Evolutionary conservation across 2,113 vertebrate species (phyloP).

Genomic region (Theristicus caerulescens): DNA sequence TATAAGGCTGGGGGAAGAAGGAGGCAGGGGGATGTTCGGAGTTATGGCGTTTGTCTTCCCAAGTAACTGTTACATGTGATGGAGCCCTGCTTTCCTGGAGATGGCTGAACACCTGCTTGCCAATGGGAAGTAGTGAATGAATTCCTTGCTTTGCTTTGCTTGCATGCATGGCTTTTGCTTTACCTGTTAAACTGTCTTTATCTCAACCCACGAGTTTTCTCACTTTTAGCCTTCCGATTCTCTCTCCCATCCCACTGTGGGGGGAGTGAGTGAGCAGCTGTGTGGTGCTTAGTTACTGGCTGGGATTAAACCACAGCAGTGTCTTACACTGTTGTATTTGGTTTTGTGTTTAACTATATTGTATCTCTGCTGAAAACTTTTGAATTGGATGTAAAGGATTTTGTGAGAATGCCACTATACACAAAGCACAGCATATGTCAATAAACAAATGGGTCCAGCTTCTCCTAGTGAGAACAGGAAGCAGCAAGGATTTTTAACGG

Average conservation of each 20-base stretch:
- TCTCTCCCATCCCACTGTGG: not conserved
- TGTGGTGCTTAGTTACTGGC: not conserved
- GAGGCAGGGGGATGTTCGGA: too few relatives aligned
- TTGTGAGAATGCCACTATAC: not conserved
- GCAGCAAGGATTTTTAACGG: not conserved
- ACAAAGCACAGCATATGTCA: not conserved
- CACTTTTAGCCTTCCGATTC: not conserved
- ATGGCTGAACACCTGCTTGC: too few relatives aligned
- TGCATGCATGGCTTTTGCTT: not conserved
- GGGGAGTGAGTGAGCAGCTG: not conserved
- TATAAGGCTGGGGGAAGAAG: too few relatives aligned
- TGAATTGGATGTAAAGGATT: not conserved
- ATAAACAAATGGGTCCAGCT: not conserved
- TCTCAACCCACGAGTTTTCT: not conserved
- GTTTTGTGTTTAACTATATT: not conserved
- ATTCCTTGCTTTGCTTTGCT: too few relatives aligned
- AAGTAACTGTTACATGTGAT: too few relatives aligned
- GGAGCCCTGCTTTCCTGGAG: too few relatives aligned
- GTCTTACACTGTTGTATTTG: not conserved
- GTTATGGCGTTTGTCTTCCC: too few relatives aligned
- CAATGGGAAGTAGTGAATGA: too few relatives aligned
- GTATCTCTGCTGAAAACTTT: not conserved
- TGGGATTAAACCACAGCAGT: not conserved
- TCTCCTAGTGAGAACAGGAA: not conserved
- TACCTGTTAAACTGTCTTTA: not conserved